phyloP scores from a whole-genome alignment of 2,797 vertebrate species.

The Myotis planiceps region DNA sequence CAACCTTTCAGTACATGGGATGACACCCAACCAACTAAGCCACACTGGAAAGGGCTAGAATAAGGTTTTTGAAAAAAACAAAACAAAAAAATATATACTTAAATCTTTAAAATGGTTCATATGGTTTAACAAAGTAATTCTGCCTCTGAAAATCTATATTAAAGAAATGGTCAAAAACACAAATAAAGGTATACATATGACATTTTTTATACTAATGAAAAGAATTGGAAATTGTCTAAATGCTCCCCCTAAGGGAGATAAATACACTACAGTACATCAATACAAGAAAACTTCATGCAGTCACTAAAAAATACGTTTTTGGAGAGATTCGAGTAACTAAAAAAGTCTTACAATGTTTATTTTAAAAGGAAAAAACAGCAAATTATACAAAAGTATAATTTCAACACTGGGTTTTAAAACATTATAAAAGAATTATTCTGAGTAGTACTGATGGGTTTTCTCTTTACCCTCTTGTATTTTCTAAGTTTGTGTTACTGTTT shows the following conservation, averaged over 20 bases:
- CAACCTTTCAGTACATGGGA: not conserved
- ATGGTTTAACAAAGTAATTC: constrained; percentile 37
- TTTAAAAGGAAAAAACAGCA: not conserved
- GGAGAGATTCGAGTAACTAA: not conserved
- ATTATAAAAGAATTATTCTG: not conserved
- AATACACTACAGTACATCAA: not conserved
- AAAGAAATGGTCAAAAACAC: constrained; percentile 12
- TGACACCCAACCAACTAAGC: not conserved
- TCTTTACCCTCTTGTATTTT: constrained; percentile 23
- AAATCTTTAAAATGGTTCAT: constrained; percentile 32
- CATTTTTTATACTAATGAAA: constrained; percentile 5
- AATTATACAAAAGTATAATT: constrained; percentile 14
- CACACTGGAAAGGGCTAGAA: not conserved
- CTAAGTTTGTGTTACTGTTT: not conserved
- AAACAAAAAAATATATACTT: not conserved
- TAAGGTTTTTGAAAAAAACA: not conserved
- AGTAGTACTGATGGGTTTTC: not conserved
- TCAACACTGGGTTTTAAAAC: not conserved
- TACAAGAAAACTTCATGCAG: not conserved
- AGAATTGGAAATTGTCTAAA: not conserved
- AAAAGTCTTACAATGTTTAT: not conserved
- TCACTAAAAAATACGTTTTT: constrained; percentile 22
- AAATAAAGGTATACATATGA: not conserved
- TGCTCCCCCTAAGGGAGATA: not conserved
- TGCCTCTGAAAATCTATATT: constrained; percentile 22